Conservation (phyloP, 64 coral and sea anemone genomes). For the Pachyseris speciosa region DNA sequence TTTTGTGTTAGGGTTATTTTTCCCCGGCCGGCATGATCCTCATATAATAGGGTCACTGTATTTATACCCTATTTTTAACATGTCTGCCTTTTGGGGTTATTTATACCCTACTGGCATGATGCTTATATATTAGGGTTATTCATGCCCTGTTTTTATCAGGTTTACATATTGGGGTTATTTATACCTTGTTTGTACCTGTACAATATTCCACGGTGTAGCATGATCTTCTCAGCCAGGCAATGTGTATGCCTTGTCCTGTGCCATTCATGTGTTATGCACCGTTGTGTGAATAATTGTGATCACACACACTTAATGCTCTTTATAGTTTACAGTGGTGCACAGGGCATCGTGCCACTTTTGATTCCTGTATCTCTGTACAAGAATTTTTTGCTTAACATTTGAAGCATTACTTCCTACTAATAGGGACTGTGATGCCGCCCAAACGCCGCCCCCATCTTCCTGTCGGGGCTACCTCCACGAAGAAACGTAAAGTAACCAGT, state of each 20-base stretch:
- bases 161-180: neutral
- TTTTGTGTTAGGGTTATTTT: neutral
- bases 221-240: neutral
- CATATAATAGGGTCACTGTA: neutral
- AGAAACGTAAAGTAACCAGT: neutral
- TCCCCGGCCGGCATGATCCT: neutral
- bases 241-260: neutral
- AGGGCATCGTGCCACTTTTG: neutral
- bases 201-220: neutral
- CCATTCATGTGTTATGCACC: neutral
- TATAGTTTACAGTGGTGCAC: neutral
- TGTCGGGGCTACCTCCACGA: neutral
- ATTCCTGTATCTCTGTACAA: neutral
- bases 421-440: neutral
- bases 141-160: neutral
- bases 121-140: neutral
- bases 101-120: neutral
- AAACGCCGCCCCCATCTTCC: neutral
- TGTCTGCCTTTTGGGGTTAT: neutral
- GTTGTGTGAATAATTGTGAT: conserved; percentile 15
- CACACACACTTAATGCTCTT: neutral
- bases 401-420: neutral
- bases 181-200: neutral
- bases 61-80: neutral
- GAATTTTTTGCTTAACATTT: neutral